Base-by-base conservation (phyloP, 2,888 invertebrate species). In the Pollenia amentaria region DNA sequence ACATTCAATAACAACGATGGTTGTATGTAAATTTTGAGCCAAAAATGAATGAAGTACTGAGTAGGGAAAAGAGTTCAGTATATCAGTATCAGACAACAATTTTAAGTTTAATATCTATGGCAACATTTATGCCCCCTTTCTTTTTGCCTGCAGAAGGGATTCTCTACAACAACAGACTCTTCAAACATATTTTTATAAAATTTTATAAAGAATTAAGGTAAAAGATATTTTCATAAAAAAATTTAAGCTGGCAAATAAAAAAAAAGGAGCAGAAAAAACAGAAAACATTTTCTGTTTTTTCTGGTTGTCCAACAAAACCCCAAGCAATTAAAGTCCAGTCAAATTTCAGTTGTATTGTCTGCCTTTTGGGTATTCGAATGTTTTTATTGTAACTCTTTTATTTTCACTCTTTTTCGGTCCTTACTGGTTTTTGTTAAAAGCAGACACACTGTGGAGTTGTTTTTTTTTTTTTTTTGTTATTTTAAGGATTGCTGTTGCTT, bases 261-360 rank as follows among this genome's bases (percentile, higher is more conserved):
- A 21, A n/a, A 16, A 7, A 29, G 29, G 3, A 29, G 2, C 2
- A 29, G 29, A 29, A 3, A 57, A 64, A 38, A 38, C 29, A 8
- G 11, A 14, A 64, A n/a, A 62, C n/a, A 57, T 29, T 55, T 62
- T 42, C 0, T 55, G 62, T 40, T 40, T 14, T 44, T 29, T 38
- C 38, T 82, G 75, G 55, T 42, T 75, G 44, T 83, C 64, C 75
- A 76, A 65, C 76, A 81, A 87, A 84, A 87, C 81, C 84, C 87
- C 84, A 82, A 87, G 83, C 87, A 87, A 87, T 87, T 87, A 87
- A 87, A 87, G 82, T 84, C 75, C 87, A 87, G 84, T 84, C 87
- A 87, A 84, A 84, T 87, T 78, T 75, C 84, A 84, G 87, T 87
- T 87, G 84, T 84, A 79, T 87, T 79, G 78, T 79, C 82, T 82